Percentiles rank a stretch among this genome's conserved stretches.
phyloP scores from a whole-genome alignment of 2,888 invertebrate species.

The Lymantria monacha region DNA sequence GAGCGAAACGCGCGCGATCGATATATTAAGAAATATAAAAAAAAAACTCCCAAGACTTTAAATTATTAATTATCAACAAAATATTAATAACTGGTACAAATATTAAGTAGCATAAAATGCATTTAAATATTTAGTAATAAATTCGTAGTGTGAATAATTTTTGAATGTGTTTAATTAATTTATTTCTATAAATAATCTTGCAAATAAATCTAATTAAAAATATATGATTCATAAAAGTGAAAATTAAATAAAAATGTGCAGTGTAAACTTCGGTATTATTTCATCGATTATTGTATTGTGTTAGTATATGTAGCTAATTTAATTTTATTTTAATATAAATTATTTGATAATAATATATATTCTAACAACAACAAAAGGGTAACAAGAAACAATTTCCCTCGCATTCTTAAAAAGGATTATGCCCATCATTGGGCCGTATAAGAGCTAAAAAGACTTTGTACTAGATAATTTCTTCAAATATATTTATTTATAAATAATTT shows the following conservation, averaged over 20 bases:
- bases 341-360: background rate
- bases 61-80: background rate
- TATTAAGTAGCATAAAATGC: background rate
- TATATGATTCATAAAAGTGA: background rate
- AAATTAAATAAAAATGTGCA: slow-evolving; percentile 26
- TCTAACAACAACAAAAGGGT: background rate
- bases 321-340: background rate
- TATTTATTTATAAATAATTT: too few relatives aligned
- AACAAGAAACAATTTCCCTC: background rate
- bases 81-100: background rate
- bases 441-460: too few relatives aligned
- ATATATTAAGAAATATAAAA: background rate
- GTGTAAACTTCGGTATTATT: slow-evolving; percentile 7
- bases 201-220: background rate
- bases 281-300: background rate
- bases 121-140: too few relatives aligned
- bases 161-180: background rate
- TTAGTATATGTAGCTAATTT: slow-evolving; percentile 5
- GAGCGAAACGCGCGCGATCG: slow-evolving; percentile 2
- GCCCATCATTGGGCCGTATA: too few relatives aligned
- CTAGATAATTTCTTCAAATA: too few relatives aligned
- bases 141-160: background rate
- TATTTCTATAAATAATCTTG: background rate
- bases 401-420: background rate
- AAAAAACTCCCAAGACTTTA: background rate